Percentiles rank a stretch among this genome's conserved stretches.
These are phyloP conservation scores for Macrotus californicus DNA, from an alignment of 2,113 vertebrate species.

Conservation along the genomic window DNA sequence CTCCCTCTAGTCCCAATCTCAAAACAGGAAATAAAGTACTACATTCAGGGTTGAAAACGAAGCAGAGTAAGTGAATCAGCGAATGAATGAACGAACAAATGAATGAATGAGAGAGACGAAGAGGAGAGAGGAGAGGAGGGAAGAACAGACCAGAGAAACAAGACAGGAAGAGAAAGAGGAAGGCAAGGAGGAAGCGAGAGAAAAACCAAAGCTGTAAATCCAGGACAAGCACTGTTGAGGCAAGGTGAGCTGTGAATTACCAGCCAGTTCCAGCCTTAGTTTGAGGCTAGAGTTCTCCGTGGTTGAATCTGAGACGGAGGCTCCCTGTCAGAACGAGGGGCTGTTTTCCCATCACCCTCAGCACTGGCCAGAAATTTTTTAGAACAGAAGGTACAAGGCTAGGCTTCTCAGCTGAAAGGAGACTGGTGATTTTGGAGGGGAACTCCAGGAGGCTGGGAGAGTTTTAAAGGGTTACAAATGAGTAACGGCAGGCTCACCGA, in stretches of 20 bases:
- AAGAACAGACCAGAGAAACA: neutral
- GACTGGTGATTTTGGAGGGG: neutral
- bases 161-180: neutral
- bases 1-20: neutral
- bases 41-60: neutral
- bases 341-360: neutral
- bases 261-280: neutral
- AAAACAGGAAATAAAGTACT: neutral
- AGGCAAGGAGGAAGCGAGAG: rapidly evolving
- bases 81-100: neutral
- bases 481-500: neutral
- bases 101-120: neutral
- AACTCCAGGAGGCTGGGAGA: neutral
- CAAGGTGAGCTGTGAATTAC: neutral
- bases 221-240: neutral
- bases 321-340: neutral
- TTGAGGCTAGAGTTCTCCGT: neutral
- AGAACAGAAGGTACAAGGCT: neutral
- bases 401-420: neutral
- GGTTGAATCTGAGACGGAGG: neutral
- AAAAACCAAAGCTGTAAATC: neutral
- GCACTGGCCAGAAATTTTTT: neutral
- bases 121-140: too few relatives aligned
- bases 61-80: neutral
- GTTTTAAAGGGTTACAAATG: neutral